Evolutionary conservation across 2,113 vertebrate species (phyloP).

Genomic region (Trinectes maculatus): DNA sequence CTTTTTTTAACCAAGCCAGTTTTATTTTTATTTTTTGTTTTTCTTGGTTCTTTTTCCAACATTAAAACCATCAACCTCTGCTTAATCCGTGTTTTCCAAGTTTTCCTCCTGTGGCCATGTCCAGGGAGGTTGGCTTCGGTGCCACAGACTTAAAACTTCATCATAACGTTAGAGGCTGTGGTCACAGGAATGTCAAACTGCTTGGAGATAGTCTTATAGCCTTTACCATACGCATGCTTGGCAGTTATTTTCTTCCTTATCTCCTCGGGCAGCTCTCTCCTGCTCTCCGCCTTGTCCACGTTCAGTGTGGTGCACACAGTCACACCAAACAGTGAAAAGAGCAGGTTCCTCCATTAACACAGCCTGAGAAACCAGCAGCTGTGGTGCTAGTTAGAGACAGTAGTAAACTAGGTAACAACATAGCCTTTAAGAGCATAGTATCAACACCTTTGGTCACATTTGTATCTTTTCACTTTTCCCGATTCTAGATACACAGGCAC

Average conservation of each 20-base stretch:
- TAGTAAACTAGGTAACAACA: too few relatives aligned
- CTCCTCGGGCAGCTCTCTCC: not conserved
- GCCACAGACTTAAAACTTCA: not conserved
- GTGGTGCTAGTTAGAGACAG: too few relatives aligned
- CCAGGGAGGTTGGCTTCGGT: not conserved
- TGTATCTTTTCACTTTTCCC: not conserved
- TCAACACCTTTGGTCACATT: not conserved
- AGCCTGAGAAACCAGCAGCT: not conserved
- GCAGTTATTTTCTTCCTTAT: not conserved
- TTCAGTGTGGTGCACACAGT: not conserved
- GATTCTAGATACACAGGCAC: not conserved
- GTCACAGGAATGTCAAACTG: not conserved
- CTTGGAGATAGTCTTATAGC: not conserved
- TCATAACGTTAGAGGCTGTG: not conserved
- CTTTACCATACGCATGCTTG: not conserved
- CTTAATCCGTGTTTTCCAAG: too few relatives aligned
- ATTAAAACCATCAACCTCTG: not conserved
- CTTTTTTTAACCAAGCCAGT: not conserved
- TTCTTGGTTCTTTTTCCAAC: not conserved
- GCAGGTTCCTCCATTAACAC: not conserved
- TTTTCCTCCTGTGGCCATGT: not conserved
- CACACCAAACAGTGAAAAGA: not conserved
- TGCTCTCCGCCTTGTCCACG: not conserved
- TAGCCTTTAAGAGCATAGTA: not conserved
- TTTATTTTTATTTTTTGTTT: not conserved